Conservation (phyloP, 2,113 vertebrate genomes). For the Thalassarche chlororhynchos region DNA sequence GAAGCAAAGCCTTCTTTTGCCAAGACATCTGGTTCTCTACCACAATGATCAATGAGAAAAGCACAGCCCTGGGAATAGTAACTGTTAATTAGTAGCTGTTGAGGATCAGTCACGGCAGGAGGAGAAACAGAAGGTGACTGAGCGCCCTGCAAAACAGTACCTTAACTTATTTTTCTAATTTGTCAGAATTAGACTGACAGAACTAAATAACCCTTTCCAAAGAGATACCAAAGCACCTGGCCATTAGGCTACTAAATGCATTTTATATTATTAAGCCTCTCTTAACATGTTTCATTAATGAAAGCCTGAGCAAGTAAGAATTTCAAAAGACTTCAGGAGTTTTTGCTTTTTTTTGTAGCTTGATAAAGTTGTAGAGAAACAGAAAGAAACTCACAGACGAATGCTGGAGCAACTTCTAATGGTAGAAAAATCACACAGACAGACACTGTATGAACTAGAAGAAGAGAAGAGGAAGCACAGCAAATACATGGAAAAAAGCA, state of each 20-base stretch:
- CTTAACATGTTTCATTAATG: neutral
- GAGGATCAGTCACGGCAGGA: neutral
- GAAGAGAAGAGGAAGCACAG: slow-evolving; percentile 84
- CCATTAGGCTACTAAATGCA: neutral
- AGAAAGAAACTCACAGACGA: slow-evolving; percentile 77
- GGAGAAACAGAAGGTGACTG: neutral
- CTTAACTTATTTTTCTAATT: neutral
- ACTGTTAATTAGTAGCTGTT: neutral
- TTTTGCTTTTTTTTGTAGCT: slow-evolving; percentile 74
- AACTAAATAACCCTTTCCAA: neutral
- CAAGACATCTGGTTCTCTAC: neutral
- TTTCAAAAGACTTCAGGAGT: slow-evolving; percentile 14
- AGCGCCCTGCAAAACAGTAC: neutral
- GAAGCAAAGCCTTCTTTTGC: neutral
- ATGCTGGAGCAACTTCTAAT: slow-evolving; percentile 85
- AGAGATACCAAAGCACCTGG: neutral
- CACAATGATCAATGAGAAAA: neutral
- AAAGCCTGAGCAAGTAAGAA: neutral
- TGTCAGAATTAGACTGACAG: neutral
- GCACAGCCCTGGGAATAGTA: neutral
- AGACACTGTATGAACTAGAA: slow-evolving; percentile 78
- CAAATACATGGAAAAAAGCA: slow-evolving; percentile 82
- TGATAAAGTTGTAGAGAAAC: slow-evolving; percentile 81
- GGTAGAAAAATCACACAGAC: slow-evolving; percentile 81
- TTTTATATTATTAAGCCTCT: neutral